Conservation (phyloP, 2,888 invertebrate species). For the Zygothrica quintamaculata region DNA sequence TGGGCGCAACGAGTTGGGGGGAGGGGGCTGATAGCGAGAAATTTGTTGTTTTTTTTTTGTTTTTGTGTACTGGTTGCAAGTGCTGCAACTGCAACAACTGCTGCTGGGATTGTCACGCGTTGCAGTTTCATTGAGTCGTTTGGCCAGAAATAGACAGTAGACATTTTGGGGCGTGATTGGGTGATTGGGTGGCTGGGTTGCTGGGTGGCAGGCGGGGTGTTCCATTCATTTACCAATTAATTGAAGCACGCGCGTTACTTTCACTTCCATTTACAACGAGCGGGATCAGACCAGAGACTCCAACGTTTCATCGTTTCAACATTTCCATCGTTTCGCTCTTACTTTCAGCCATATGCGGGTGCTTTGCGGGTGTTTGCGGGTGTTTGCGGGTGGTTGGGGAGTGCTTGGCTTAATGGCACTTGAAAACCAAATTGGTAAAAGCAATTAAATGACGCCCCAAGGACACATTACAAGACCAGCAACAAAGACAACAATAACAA, state of each 20-base stretch:
- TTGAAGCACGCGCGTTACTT: conserved; percentile 80
- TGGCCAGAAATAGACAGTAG: conserved; percentile 72
- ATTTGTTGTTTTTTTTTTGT: too few species aligned
- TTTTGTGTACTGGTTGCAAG: conserved; percentile 12
- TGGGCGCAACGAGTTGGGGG: conserved; percentile 6
- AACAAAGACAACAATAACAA: conserved; percentile 23
- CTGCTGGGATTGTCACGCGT: conserved; percentile 70
- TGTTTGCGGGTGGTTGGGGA: conserved; percentile 62
- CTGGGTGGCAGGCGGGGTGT: conserved; percentile 16
- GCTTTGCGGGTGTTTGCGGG: conserved; percentile 64
- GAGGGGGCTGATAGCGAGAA: not conserved
- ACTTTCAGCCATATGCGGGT: conserved; percentile 68
- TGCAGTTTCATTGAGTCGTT: conserved; percentile 70
- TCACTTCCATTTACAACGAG: conserved; percentile 62
- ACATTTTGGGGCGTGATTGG: conserved; percentile 6
- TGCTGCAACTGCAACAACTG: conserved; percentile 29
- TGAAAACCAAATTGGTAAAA: conserved; percentile 84
- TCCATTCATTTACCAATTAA: conserved; percentile 82
- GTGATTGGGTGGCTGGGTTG: not conserved
- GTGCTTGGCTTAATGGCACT: conserved; percentile 82
- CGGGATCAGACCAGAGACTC: conserved; percentile 3
- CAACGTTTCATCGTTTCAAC: conserved; percentile 3
- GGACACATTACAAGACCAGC: conserved; percentile 83
- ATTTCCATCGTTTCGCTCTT: conserved; percentile 61
- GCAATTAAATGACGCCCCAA: conserved; percentile 85